Evolutionary conservation across 2,797 vertebrate species (phyloP), one percentile per base, ranked within the genome.

Genomic region (Synanceia verrucosa): DNA sequence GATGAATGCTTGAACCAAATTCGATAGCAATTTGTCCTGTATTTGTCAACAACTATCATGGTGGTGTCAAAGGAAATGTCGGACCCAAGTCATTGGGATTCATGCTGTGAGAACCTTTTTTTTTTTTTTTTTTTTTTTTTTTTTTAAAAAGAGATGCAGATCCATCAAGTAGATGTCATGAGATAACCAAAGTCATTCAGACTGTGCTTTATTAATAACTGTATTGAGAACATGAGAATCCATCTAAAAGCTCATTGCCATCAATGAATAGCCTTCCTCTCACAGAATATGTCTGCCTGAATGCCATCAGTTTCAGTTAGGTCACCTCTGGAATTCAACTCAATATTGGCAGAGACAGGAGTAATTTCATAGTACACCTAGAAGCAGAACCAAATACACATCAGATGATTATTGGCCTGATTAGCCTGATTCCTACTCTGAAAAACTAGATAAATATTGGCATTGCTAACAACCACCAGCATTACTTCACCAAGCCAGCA

Each of bases 401-500:
- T 55, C 4, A 8, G 2, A 46, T 47, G 13, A 19, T 46, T 69
- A 70, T 65, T 34, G 16, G 65, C 10, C 13, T 53, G 4, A 12
- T 62, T 46, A 29, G 28, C 23, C 14, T 36, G 41, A 31, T 64
- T 36, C 43, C 18, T 55, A 47, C 39, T 48, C 28, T 53, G 21
- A 52, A 26, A 46, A 13, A 5, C 28, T 21, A 39, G 44, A 29
- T 66, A 33, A 59, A 74, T 66, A 31, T 24, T 9, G 14, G 10
- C n/a, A 10, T 8, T 14, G 31, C n/a, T 44, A n/a, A 53, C 9
- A 82, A 37, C 2, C 18, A 76, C 12, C 16, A 51, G 16, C 24
- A 33, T 53, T 52, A 62, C 50, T 58, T 57, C 47, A 81, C 29
- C 26, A 63, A 59, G 26, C 21, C 10, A 48, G 5, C 33, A 9